phyloP scores from a whole-genome alignment of 2,797 vertebrate species.

The Onychomys torridus region DNA sequence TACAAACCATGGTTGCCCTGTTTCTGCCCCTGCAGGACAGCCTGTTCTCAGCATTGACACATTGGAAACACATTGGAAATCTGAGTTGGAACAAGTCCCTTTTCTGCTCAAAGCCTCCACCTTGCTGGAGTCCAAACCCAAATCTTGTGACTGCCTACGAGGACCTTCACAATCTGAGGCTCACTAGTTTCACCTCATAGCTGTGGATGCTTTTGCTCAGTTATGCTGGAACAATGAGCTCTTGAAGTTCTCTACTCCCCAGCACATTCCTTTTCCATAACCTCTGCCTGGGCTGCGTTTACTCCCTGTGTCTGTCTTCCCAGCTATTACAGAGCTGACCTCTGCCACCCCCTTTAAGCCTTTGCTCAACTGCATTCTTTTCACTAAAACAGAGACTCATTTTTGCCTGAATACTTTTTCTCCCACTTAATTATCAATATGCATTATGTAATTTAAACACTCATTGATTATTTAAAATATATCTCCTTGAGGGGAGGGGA shows the following conservation, averaged over 20 bases:
- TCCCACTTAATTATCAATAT: background rate
- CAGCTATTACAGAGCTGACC: background rate
- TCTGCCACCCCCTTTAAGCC: background rate
- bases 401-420: conserved; percentile 10
- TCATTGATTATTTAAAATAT: conserved; percentile 32
- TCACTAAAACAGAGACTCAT: background rate
- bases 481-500: background rate
- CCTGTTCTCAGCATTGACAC: conserved; percentile 24
- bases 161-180: background rate
- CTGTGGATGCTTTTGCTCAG: background rate
- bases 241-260: conserved; percentile 8
- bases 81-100: background rate
- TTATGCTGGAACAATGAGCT: background rate
- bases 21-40: background rate
- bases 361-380: no score
- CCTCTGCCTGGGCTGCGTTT: background rate
- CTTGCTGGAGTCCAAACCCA: conserved; percentile 20
- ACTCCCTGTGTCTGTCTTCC: background rate
- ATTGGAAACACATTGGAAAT: conserved; percentile 28
- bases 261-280: background rate
- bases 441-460: conserved; percentile 10
- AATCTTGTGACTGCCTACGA: background rate
- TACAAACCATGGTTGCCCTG: background rate
- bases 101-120: background rate
- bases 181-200: background rate